phyloP scores from a whole-genome alignment of 2,888 invertebrate genomes.

The Calephelis perditalis region DNA sequence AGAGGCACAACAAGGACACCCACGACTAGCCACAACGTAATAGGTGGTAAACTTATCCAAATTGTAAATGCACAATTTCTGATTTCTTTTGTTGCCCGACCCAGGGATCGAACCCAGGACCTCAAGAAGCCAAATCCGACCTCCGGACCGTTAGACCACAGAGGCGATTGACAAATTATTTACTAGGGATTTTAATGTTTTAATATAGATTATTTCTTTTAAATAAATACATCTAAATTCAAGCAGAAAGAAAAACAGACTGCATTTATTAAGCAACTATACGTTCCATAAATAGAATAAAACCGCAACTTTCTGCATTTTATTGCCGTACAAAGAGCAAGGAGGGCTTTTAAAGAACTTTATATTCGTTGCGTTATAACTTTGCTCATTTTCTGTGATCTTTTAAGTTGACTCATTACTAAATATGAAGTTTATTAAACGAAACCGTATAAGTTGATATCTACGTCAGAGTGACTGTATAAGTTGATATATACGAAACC shows the following conservation, averaged over 20 bases:
- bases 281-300: slow-evolving; percentile 29
- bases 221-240: slow-evolving; percentile 23
- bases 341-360: slow-evolving; percentile 18
- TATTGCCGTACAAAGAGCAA: slow-evolving; percentile 23
- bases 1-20: no score
- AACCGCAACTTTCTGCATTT: slow-evolving; percentile 29
- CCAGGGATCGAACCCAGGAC: no score
- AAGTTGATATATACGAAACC: no score
- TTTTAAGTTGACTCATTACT: slow-evolving; percentile 12
- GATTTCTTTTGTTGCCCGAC: no score
- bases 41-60: no score
- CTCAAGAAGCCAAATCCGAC: no score
- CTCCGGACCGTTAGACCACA: no score
- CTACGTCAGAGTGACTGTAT: no score
- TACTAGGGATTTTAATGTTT: neutral
- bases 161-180: no score
- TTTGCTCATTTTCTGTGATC: slow-evolving; percentile 15
- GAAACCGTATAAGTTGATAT: no score
- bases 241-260: slow-evolving; percentile 27
- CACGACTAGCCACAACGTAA: no score
- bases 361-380: slow-evolving; percentile 16
- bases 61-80: no score
- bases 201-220: slow-evolving; percentile 10
- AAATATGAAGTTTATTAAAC: neutral
- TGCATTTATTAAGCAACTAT: slow-evolving; percentile 31